These are phyloP conservation scores for Coleophora deauratella DNA, from an alignment of 2,888 invertebrate species.

Conservation along the genomic window DNA sequence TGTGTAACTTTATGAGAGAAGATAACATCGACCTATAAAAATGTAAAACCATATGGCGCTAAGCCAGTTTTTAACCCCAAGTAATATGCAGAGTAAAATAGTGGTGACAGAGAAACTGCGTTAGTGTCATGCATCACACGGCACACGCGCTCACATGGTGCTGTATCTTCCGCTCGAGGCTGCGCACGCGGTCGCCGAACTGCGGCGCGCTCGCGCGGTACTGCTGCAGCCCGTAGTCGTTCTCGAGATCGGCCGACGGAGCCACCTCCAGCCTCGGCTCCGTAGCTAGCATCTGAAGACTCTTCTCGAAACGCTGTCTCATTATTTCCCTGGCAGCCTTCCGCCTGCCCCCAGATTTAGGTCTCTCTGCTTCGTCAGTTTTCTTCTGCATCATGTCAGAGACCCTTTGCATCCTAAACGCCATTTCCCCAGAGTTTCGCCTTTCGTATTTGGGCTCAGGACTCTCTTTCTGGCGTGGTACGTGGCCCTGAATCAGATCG, in stretches of 20 bases:
- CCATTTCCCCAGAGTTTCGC: conserved; percentile 52
- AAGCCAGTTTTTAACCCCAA: too few species aligned
- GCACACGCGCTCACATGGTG: conserved; percentile 57
- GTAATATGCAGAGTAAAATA: too few species aligned
- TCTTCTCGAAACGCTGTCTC: conserved; percentile 89
- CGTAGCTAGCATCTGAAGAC: conserved; percentile 87
- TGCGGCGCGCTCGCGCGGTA: conserved; percentile 89
- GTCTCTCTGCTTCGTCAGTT: conserved; percentile 58
- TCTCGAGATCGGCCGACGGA: conserved; percentile 81
- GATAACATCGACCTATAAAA: too few species aligned
- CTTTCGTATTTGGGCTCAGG: conserved; percentile 23
- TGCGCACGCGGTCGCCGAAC: conserved; percentile 88
- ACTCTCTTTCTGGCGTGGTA: conserved; percentile 9
- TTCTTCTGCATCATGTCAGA: conserved; percentile 84
- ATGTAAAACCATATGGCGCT: too few species aligned
- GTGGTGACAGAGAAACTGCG: too few species aligned
- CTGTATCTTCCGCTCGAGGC: conserved; percentile 74
- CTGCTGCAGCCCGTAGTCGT: conserved; percentile 85
- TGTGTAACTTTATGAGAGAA: too few species aligned
- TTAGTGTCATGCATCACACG: conserved; percentile 2
- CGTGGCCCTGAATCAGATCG: conserved; percentile 35
- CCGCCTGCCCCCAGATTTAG: conserved; percentile 38
- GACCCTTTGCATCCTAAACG: conserved; percentile 80
- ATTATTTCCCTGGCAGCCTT: conserved; percentile 75
- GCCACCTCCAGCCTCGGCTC: conserved; percentile 77